Percentiles rank a stretch among this genome's conserved stretches.
phyloP scores from a whole-genome alignment of 1,140 invertebrate genomes.

The Habropoda laboriosa region DNA sequence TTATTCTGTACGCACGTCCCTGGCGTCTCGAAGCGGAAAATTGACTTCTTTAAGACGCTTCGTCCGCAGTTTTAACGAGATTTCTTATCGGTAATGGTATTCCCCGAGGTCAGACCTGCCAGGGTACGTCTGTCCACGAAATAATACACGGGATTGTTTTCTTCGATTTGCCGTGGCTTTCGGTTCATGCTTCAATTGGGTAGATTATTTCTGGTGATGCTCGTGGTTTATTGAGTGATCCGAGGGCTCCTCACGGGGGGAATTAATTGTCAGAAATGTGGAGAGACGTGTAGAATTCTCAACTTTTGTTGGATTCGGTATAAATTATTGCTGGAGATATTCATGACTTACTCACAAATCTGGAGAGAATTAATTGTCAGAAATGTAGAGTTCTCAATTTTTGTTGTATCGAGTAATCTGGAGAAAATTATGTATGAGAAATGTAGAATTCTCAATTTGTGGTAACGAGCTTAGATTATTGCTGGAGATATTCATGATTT shows the following conservation, averaged over 20 bases:
- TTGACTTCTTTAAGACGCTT: conserved; percentile 32
- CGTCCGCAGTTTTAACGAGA: conserved; percentile 11
- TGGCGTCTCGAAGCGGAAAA: conserved; percentile 42
- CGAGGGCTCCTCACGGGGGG: neutral
- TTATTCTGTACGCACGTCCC: conserved; percentile 43
- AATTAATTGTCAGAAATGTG: neutral
- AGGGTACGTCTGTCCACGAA: neutral
- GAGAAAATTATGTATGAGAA: no score
- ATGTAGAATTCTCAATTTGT: no score
- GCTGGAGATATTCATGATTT: no score
- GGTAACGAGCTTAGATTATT: no score
- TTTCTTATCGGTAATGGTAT: conserved; percentile 18
- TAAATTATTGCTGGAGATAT: no score
- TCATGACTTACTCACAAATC: no score
- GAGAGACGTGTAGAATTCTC: no score
- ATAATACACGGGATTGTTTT: conserved; percentile 14
- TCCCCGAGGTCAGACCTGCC: neutral
- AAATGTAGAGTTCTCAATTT: no score
- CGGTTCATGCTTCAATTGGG: neutral
- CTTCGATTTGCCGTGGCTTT: neutral
- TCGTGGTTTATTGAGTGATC: neutral
- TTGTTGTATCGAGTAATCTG: no score
- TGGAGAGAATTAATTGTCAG: no score
- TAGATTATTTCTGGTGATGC: neutral
- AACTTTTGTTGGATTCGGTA: no score